Base-by-base conservation (phyloP, 2,113 vertebrate species). In the Euleptes europaea region DNA sequence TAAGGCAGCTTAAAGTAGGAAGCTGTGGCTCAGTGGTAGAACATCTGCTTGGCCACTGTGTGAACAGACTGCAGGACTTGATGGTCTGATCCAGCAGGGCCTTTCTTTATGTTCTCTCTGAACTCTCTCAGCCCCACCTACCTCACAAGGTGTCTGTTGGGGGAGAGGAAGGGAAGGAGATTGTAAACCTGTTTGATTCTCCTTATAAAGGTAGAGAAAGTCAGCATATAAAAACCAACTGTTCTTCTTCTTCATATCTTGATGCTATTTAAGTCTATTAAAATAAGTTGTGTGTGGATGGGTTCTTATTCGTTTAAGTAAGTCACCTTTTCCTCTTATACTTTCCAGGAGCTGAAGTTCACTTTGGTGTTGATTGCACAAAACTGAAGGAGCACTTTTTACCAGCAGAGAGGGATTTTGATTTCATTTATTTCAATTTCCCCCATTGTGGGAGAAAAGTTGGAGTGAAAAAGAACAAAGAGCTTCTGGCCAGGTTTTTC, bases 381-480 rank as follows among this genome's bases (percentile, higher is more conserved):
- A 95, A 94, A 75, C 94, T 99, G 87, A 93, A 88, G 51, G 95
- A 97, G 17, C 93, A 93, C 31, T 94, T 95, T 65, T 76, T 40
- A 35, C 95, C 95, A 10, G 93, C 86, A 70, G 47, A 92, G 28
- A 88, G 91, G 51, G 23, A 84, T 1, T 99, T 99, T 76, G 96
- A 98, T 70, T 92, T 95, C 1, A 95, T 99, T 91, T 95, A 98
- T 89, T 99, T 99, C 92, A 99, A 99, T 89, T 99, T 99, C 70
- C 99, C 99, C 4, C 99, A 99, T 91, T 98, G 97, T 13, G 99
- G 99, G n/a, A 97, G 97, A 66, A 99, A 99, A 94, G 97, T 98
- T 11, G 99, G 98, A 1, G 97, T 99, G 23, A 98, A 95, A 90
- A 99, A 97, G 96, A 99, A 99, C 84, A 97, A 98, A 76, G 94